phyloP scores from a whole-genome alignment of 1,140 invertebrate species.

The Centruroides sculpturatus region DNA sequence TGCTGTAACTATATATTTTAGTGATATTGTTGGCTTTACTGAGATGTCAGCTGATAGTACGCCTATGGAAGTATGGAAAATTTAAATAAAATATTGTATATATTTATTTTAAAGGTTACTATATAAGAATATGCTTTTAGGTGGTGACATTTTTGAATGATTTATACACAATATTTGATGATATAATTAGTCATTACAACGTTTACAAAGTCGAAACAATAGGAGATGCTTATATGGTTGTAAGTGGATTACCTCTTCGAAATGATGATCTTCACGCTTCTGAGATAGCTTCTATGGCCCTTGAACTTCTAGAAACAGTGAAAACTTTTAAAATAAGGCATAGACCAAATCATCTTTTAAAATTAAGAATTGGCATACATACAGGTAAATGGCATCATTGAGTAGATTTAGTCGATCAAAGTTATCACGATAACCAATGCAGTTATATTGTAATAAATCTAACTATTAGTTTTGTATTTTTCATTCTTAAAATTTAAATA shows the following conservation, averaged over 20 bases:
- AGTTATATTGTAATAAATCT: no score
- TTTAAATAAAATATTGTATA: no score
- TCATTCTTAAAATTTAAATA: no score
- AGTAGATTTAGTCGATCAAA: conserved; percentile 5
- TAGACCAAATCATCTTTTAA: conserved; percentile 73
- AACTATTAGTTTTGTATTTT: no score
- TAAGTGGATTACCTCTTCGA: conserved; percentile 72
- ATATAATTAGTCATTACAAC: conserved; percentile 84
- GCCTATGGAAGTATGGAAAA: conserved; percentile 64
- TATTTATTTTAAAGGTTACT: no score
- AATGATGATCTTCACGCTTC: conserved; percentile 83
- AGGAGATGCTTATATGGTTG: conserved; percentile 37
- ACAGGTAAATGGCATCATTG: conserved; percentile 46
- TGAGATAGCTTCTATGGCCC: conserved; percentile 90
- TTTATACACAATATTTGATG: conserved; percentile 86
- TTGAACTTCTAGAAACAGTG: conserved; percentile 75
- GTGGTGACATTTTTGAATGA: conserved; percentile 89
- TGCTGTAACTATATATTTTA: conserved; percentile 91
- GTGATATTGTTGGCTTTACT: conserved; percentile 97
- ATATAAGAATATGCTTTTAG: conserved; percentile 25
- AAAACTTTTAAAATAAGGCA: conserved; percentile 83
- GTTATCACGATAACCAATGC: no score
- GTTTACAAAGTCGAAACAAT: conserved; percentile 98
- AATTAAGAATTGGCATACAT: conserved; percentile 87
- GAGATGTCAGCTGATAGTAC: conserved; percentile 87